A percentile compares a stretch with the other conserved stretches of the same genome.
Conservation (phyloP, 2,113 vertebrate species). For the Kryptolebias marmoratus region DNA sequence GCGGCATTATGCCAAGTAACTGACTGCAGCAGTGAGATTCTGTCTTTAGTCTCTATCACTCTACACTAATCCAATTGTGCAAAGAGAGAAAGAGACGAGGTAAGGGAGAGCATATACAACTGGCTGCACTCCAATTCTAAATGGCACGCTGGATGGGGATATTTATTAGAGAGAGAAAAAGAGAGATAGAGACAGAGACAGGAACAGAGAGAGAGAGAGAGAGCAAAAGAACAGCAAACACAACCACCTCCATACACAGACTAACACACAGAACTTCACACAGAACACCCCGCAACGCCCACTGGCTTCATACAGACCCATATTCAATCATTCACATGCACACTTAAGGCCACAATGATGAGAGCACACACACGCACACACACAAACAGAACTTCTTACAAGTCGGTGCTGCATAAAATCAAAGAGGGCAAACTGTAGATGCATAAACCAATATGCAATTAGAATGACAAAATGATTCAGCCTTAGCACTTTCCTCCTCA, state of each 20-base stretch:
- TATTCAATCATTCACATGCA: conserved; percentile 20
- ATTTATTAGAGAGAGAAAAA: conserved; percentile 61
- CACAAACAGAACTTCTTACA: conserved; percentile 8
- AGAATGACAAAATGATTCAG: conserved; percentile 58
- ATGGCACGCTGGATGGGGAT: conserved; percentile 69
- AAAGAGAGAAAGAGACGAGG: conserved; percentile 32
- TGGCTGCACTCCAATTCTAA: conserved; percentile 73
- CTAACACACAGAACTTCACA: conserved; percentile 14
- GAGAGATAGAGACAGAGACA: conserved; percentile 38
- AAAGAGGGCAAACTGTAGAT: conserved; percentile 43
- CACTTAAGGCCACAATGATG: conserved; percentile 9
- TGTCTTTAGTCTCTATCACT: conserved; percentile 72
- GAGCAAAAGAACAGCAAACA: conserved; percentile 57
- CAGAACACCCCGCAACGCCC: conserved; percentile 17
- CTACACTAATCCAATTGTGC: conserved; percentile 73
- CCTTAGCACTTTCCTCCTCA: conserved; percentile 20
- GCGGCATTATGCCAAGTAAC: conserved; percentile 58
- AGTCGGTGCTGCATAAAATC: conserved; percentile 32
- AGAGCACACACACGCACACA: conserved; percentile 4
- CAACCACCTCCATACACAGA: conserved; percentile 3
- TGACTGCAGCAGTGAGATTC: conserved; percentile 63
- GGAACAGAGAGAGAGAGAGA: conserved; percentile 38
- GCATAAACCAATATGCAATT: conserved; percentile 57
- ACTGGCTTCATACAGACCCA: conserved; percentile 15
- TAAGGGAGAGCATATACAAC: conserved; percentile 33